A percentile compares a stretch with the other conserved stretches of the same genome.
Conservation (phyloP, 1,140 invertebrate genomes). For the Trachymyrmex cornetzi region DNA sequence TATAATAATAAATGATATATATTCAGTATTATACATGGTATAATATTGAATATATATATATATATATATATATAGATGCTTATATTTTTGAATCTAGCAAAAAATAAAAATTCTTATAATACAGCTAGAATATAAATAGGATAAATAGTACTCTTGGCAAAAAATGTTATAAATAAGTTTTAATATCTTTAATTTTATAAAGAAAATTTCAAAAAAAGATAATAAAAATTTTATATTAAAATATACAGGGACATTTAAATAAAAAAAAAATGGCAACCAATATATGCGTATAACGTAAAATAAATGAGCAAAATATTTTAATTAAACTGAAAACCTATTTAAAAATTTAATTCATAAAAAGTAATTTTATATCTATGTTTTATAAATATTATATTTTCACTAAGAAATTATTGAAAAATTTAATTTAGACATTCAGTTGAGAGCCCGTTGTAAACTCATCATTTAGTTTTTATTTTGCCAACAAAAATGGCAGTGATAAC, state of each 20-base stretch:
- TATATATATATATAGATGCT: neutral
- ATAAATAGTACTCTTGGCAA: neutral
- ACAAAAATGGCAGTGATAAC: slow-evolving; percentile 41
- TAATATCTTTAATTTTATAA: neutral
- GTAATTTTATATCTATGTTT: neutral
- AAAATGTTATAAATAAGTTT: neutral
- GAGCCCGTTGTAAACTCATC: neutral
- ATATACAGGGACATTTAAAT: neutral
- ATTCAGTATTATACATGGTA: no score
- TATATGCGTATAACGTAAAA: neutral
- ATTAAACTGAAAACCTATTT: neutral
- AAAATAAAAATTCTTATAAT: slow-evolving; percentile 6
- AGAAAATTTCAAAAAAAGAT: neutral
- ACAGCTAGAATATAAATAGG: neutral
- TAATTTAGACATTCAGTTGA: slow-evolving; percentile 8
- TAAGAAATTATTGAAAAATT: slow-evolving; percentile 12
- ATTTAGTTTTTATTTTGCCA: slow-evolving; percentile 34
- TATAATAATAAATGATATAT: no score
- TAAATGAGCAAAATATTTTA: neutral
- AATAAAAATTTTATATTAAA: neutral
- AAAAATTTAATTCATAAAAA: slow-evolving; percentile 20
- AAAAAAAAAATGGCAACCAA: neutral
- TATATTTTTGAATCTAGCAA: neutral
- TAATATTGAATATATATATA: neutral
- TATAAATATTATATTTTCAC: neutral